These are phyloP conservation scores for Drosophila setifemur DNA, from an alignment of 1,140 invertebrate species.

Conservation along the genomic window DNA sequence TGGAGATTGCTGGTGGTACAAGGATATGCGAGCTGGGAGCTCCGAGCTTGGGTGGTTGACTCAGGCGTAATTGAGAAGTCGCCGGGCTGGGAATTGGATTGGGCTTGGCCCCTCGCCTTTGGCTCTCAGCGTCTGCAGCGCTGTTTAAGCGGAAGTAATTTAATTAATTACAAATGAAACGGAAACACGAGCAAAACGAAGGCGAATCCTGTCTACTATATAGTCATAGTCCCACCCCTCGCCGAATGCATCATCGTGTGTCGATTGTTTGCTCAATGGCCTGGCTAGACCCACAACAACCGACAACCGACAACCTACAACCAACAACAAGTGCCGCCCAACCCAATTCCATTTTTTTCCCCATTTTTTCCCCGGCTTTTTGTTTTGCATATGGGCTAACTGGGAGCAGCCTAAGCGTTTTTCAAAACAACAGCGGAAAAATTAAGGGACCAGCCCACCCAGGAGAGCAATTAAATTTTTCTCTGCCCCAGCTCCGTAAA, in stretches of 20 bases:
- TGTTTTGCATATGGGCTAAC: constrained; percentile 5
- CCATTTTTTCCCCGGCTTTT: neutral
- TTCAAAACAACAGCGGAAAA: constrained; percentile 46
- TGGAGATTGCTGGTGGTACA: neutral
- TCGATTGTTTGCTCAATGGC: constrained; percentile 24
- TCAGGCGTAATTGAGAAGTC: constrained; percentile 71
- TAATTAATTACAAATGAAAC: constrained; percentile 82
- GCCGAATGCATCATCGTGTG: constrained; percentile 39
- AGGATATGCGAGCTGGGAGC: neutral
- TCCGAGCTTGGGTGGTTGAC: constrained; percentile 15
- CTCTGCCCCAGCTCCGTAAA: constrained; percentile 38
- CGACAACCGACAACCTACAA: neutral
- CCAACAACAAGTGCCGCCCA: constrained; percentile 33
- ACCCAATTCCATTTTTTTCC: constrained; percentile 4
- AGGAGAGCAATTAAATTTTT: constrained; percentile 69
- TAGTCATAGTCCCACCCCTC: too few species aligned
- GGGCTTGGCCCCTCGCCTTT: neutral
- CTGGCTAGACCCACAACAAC: neutral
- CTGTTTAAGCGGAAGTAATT: constrained; percentile 82
- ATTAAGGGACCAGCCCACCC: constrained; percentile 42
- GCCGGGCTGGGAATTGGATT: constrained; percentile 52
- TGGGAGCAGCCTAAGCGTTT: constrained; percentile 44
- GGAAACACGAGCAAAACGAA: constrained; percentile 61
- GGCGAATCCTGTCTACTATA: constrained; percentile 8
- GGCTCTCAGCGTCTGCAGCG: constrained; percentile 46